Evolutionary conservation across 2,888 invertebrate genomes (phyloP).

Genomic region (Andrena bucephala): DNA sequence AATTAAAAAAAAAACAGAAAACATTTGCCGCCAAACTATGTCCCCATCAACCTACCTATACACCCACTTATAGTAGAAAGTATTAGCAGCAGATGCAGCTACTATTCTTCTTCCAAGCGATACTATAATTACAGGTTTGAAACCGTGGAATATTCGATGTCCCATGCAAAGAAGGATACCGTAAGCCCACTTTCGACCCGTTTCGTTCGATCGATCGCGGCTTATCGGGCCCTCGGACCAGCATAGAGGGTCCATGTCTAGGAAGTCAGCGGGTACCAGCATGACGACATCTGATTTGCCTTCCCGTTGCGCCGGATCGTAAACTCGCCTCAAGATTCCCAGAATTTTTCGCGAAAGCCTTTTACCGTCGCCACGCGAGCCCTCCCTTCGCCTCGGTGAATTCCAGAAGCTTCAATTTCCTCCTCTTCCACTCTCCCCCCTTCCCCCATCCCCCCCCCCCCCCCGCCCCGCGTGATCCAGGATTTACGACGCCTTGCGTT

Average conservation of each 20-base stretch:
- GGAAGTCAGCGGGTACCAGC: slow-evolving; percentile 72
- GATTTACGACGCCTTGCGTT: slow-evolving; percentile 55
- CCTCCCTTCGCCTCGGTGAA: slow-evolving; percentile 5
- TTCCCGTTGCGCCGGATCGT: slow-evolving; percentile 52
- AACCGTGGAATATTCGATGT: not conserved
- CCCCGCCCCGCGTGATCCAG: not conserved
- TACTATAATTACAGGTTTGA: not conserved
- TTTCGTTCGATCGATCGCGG: slow-evolving; percentile 50
- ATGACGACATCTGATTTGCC: slow-evolving; percentile 58
- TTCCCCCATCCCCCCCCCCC: too few relatives aligned
- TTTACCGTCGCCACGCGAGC: slow-evolving; percentile 1
- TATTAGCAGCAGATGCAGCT: too few relatives aligned
- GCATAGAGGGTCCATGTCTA: slow-evolving; percentile 49
- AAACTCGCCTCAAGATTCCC: slow-evolving; percentile 39
- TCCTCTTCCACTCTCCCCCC: not conserved
- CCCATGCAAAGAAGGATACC: not conserved
- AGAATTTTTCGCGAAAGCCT: slow-evolving; percentile 30
- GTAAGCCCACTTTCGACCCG: slow-evolving; percentile 56
- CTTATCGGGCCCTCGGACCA: slow-evolving; percentile 60
- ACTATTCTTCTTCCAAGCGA: not conserved
- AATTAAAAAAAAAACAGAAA: too few relatives aligned
- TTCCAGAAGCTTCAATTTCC: slow-evolving; percentile 35
- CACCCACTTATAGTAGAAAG: too few relatives aligned
- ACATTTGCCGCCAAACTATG: too few relatives aligned
- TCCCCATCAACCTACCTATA: too few relatives aligned